These are phyloP conservation scores for Arnoldichthys spilopterus DNA, from an alignment of 2,797 vertebrate species.

Conservation along the genomic window DNA sequence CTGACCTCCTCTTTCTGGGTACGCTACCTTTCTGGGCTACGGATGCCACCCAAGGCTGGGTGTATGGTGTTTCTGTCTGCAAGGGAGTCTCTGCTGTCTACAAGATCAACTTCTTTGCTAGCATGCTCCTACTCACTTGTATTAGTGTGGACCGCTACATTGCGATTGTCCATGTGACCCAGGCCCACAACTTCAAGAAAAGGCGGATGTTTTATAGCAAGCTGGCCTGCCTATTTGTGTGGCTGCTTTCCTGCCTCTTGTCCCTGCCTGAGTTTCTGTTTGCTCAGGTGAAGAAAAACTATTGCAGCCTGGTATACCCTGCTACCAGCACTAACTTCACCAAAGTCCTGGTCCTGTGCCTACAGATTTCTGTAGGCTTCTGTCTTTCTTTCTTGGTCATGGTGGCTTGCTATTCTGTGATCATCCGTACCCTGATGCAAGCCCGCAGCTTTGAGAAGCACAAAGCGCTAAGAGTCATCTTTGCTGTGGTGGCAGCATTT, in stretches of 20 bases:
- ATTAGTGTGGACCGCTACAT: slow-evolving; percentile 91
- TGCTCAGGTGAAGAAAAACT: slow-evolving; percentile 64
- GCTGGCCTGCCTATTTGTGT: slow-evolving; percentile 77
- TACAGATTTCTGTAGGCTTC: slow-evolving; percentile 88
- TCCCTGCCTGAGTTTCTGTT: slow-evolving; percentile 88
- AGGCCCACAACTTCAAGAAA: slow-evolving; percentile 78
- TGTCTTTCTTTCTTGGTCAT: slow-evolving; percentile 84
- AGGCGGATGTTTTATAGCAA: slow-evolving; percentile 81
- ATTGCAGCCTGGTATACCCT: slow-evolving; percentile 78
- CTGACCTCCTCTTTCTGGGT: slow-evolving; percentile 87
- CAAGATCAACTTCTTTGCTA: slow-evolving; percentile 91
- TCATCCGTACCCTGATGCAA: slow-evolving; percentile 84
- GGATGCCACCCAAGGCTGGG: slow-evolving; percentile 78
- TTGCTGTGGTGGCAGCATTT: slow-evolving; percentile 82
- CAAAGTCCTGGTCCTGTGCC: slow-evolving; percentile 77
- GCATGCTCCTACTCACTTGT: slow-evolving; percentile 87
- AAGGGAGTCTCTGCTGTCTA: slow-evolving; percentile 83
- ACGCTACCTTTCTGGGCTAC: slow-evolving; percentile 90
- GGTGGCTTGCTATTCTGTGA: slow-evolving; percentile 84
- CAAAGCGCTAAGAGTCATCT: slow-evolving; percentile 86
- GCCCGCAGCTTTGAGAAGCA: slow-evolving; percentile 87
- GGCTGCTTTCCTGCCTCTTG: slow-evolving; percentile 77
- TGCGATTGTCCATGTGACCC: slow-evolving; percentile 81
- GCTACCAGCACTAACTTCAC: slow-evolving; percentile 58
- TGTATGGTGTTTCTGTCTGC: slow-evolving; percentile 77